Evolutionary conservation across 1,140 invertebrate species (phyloP).

Genomic region (Dendroctonus valens): DNA sequence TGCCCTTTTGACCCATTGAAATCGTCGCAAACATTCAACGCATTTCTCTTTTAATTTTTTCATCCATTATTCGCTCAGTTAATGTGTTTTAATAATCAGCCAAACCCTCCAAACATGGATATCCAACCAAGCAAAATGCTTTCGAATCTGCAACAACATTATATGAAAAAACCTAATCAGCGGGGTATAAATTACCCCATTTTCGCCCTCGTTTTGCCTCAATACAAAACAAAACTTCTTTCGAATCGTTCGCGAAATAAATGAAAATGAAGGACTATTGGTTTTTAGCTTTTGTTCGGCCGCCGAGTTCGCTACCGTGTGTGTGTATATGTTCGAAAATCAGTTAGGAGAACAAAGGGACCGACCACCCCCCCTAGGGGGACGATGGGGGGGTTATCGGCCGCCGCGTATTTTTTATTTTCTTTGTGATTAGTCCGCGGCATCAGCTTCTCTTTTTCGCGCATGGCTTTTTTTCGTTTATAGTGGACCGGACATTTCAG

Average conservation of each 20-base stretch:
- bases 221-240: conserved; percentile 47
- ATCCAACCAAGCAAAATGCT: too few relatives aligned
- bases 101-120: too few relatives aligned
- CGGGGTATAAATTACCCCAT: conserved; percentile 11
- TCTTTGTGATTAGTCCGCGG: conserved; percentile 50
- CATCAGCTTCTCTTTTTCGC: conserved; percentile 49
- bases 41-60: too few relatives aligned
- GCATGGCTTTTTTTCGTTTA: conserved; percentile 47
- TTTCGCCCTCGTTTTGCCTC: conserved; percentile 9
- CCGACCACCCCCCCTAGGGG: conserved; percentile 32
- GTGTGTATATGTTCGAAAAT: conserved; percentile 49
- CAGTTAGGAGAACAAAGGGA: conserved; percentile 50
- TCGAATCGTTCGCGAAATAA: conserved; percentile 49
- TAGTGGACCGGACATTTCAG: conserved; percentile 38
- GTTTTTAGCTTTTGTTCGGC: conserved; percentile 50
- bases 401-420: conserved; percentile 44
- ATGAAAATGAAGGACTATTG: conserved; percentile 51
- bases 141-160: neutral
- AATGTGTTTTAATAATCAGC: too few relatives aligned
- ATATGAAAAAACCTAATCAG: conserved; percentile 12
- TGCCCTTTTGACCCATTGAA: too few relatives aligned
- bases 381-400: conserved; percentile 32
- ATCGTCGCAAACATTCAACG: too few relatives aligned
- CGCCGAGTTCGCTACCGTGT: conserved; percentile 12
- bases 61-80: too few relatives aligned